Conservation (phyloP, 2,797 vertebrate species). For the Erethizon dorsatum region DNA sequence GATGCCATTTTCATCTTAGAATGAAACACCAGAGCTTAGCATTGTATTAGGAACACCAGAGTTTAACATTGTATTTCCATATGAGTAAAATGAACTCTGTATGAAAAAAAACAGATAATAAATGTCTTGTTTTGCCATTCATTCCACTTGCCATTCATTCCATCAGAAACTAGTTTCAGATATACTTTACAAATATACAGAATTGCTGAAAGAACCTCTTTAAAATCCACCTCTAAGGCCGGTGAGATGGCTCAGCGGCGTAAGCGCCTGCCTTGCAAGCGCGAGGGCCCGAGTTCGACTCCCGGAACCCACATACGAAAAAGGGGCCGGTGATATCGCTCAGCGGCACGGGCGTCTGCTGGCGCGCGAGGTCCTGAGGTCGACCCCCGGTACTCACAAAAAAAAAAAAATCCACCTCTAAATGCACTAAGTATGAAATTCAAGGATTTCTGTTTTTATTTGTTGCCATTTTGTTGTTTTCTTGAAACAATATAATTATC, state of each 20-base stretch:
- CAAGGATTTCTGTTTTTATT: neutral
- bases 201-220: slow-evolving; percentile 36
- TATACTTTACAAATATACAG: slow-evolving; percentile 39
- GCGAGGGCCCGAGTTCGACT: no score
- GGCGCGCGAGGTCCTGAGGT: no score
- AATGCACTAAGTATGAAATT: neutral
- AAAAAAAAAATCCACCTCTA: slow-evolving; percentile 42
- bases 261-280: no score
- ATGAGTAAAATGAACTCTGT: slow-evolving; percentile 57
- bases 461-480: neutral
- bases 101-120: slow-evolving; percentile 59
- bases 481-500: slow-evolving; percentile 19
- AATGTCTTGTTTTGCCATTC: slow-evolving; percentile 63
- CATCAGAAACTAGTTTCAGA: slow-evolving; percentile 69
- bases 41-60: slow-evolving; percentile 45
- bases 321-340: no score
- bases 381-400: no score
- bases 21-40: slow-evolving; percentile 42
- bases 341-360: no score
- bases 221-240: slow-evolving; percentile 32
- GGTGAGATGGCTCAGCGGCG: no score
- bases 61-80: slow-evolving; percentile 44
- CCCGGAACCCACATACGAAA: no score
- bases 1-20: slow-evolving; percentile 61
- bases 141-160: slow-evolving; percentile 32